Evolutionary conservation across 2,113 vertebrate species (phyloP).

Genomic region (Falco punctatus): DNA sequence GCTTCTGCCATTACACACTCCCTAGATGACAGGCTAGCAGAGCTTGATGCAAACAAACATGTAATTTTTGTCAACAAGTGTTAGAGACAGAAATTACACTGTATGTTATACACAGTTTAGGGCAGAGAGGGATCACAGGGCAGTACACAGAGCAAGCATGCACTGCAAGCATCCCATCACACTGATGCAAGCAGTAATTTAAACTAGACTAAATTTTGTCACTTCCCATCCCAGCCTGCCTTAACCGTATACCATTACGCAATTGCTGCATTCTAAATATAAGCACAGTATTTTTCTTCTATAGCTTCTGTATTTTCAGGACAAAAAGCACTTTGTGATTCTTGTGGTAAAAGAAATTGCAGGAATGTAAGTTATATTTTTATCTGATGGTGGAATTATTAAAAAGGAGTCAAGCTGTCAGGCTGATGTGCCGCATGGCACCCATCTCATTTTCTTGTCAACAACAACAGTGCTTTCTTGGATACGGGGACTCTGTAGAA

Average conservation of each 20-base stretch:
- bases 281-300: neutral
- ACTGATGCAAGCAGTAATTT: neutral
- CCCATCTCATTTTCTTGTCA: neutral
- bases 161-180: neutral
- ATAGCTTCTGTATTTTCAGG: neutral
- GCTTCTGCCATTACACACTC: neutral
- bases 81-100: neutral
- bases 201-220: neutral
- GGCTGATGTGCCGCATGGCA: neutral
- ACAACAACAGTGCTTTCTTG: neutral
- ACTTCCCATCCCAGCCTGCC: neutral
- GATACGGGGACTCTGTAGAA: neutral
- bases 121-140: neutral
- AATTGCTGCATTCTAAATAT: rapidly evolving
- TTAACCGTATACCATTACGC: rapidly evolving
- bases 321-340: neutral
- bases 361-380: neutral
- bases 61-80: neutral
- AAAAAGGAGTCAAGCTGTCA: neutral
- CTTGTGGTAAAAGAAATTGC: neutral
- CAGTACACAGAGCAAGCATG: neutral
- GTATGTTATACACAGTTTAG: rapidly evolving
- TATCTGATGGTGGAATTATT: neutral
- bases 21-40: neutral
- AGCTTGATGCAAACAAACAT: neutral